These are phyloP conservation scores for Phortica magna DNA, from an alignment of 2,888 invertebrate genomes.

Conservation along the genomic window DNA sequence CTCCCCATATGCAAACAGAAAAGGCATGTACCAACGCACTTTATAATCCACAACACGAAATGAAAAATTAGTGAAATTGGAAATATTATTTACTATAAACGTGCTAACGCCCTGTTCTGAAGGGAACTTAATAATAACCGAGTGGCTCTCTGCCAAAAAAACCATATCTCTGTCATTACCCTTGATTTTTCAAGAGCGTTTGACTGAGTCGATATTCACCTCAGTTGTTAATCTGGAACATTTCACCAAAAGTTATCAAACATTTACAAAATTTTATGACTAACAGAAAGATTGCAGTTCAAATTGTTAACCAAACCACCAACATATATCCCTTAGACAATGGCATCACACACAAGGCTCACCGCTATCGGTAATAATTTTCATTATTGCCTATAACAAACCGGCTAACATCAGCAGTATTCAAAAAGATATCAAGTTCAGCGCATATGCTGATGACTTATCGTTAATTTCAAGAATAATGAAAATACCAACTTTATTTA, in stretches of 20 bases:
- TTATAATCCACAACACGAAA: not conserved
- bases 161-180: conserved; percentile 14
- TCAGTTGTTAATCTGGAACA: conserved; percentile 7
- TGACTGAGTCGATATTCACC: not conserved
- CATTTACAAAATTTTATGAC: conserved; percentile 16
- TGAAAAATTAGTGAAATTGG: not conserved
- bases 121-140: conserved; percentile 1
- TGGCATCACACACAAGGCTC: conserved; percentile 43
- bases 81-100: not conserved
- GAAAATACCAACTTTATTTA: conserved; percentile 32
- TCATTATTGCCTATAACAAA: conserved; percentile 43
- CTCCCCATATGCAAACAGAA: too few species aligned
- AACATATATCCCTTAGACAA: conserved; percentile 27
- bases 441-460: conserved; percentile 29
- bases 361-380: conserved; percentile 38
- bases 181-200: conserved; percentile 32
- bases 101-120: not conserved
- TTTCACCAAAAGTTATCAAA: not conserved
- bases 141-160: not conserved
- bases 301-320: not conserved
- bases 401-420: conserved; percentile 20
- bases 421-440: conserved; percentile 38
- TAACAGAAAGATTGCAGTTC: not conserved
- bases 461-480: conserved; percentile 32
- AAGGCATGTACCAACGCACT: not conserved